Percentiles rank a stretch among this genome's conserved stretches.
Evolutionary conservation across 2,113 vertebrate species (phyloP).

Genomic region (Acanthochromis polyacanthus): DNA sequence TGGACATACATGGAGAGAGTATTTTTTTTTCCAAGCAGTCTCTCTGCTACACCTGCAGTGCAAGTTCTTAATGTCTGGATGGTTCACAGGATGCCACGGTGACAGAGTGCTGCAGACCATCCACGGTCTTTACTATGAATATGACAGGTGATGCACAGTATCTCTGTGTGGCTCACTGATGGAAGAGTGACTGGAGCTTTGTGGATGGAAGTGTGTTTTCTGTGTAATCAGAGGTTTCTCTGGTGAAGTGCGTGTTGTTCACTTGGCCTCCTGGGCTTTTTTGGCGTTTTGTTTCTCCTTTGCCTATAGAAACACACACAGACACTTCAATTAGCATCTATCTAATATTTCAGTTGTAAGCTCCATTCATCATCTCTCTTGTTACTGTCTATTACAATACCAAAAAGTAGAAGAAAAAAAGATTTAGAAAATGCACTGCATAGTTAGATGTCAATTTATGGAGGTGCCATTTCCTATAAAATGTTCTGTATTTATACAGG

Average conservation of each 20-base stretch:
- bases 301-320: slow-evolving; percentile 82
- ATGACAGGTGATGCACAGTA: slow-evolving; percentile 32
- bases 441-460: not conserved
- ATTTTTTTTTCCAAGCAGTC: slow-evolving; percentile 30
- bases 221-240: slow-evolving; percentile 27
- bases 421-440: not conserved
- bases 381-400: slow-evolving; percentile 1
- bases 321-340: not conserved
- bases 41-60: slow-evolving; percentile 56
- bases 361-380: not conserved
- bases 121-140: slow-evolving; percentile 19
- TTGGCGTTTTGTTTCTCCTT: slow-evolving; percentile 98
- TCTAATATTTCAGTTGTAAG: not conserved
- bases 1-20: slow-evolving; percentile 48
- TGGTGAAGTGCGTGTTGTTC: slow-evolving; percentile 60
- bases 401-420: not conserved
- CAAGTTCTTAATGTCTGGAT: slow-evolving; percentile 38
- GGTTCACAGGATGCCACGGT: slow-evolving; percentile 48
- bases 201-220: slow-evolving; percentile 21
- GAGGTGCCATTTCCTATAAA: not conserved
- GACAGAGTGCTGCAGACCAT: slow-evolving; percentile 33
- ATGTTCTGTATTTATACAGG: not conserved
- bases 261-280: slow-evolving; percentile 97
- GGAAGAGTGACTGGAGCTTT: slow-evolving; percentile 24
- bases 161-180: slow-evolving; percentile 53